These are phyloP conservation scores for Crocuta crocuta DNA, from an alignment of 2,113 vertebrate genomes.

Conservation along the genomic window DNA sequence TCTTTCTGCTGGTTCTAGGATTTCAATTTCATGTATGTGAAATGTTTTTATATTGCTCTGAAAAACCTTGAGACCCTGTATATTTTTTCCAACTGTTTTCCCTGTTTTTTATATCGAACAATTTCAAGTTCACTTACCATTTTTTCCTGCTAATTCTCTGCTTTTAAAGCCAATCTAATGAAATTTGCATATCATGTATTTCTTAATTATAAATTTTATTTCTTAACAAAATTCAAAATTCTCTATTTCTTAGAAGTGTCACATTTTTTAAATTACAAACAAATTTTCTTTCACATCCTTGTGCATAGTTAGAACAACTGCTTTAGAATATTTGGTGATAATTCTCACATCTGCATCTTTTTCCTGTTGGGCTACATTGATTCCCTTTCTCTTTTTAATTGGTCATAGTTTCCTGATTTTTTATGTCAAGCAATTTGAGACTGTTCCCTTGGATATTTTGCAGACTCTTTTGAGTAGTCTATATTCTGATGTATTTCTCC, in stretches of 20 bases:
- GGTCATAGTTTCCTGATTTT: not conserved
- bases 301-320: not conserved
- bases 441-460: not conserved
- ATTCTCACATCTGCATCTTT: not conserved
- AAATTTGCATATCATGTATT: not conserved
- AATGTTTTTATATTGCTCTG: not conserved
- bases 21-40: not conserved
- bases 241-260: not conserved
- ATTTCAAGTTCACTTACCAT: not conserved
- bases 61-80: not conserved
- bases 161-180: not conserved
- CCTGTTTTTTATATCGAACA: not conserved
- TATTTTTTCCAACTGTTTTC: not conserved
- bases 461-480: not conserved
- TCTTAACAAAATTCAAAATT: not conserved
- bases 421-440: not conserved
- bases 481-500: not conserved
- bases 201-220: not conserved
- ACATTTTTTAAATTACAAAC: not conserved
- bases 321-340: not conserved
- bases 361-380: not conserved
- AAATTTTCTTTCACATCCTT: not conserved
- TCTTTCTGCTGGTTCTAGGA: not conserved
- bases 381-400: not conserved
- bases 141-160: not conserved